A percentile compares a stretch with the other conserved stretches of the same genome.
Conservation (phyloP, 1,140 invertebrate genomes). For the Eulimnadia texana region DNA sequence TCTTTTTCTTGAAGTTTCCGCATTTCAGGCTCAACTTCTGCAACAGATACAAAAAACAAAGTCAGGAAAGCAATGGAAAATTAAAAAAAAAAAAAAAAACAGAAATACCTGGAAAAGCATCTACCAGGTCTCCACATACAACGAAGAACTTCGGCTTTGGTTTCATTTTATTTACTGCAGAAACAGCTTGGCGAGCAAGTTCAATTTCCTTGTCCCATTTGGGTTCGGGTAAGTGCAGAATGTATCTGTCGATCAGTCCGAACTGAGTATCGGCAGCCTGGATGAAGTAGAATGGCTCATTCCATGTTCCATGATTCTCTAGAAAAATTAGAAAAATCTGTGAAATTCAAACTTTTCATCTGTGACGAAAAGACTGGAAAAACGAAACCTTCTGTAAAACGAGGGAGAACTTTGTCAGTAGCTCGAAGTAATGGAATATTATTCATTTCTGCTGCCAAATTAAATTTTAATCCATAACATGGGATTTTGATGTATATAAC, state of each 20-base stretch:
- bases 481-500: no score
- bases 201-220: constrained; percentile 37
- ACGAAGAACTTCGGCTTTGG: constrained; percentile 39
- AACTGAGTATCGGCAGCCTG: constrained; percentile 39
- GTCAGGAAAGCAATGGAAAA: neutral
- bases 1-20: constrained; percentile 29
- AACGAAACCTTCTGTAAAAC: neutral
- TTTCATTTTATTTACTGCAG: constrained; percentile 32
- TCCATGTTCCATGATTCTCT: constrained; percentile 26
- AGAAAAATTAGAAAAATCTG: constrained; percentile 9
- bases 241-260: constrained; percentile 33
- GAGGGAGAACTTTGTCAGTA: neutral
- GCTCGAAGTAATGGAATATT: no score
- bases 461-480: no score
- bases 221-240: constrained; percentile 25
- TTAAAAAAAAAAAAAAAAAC: neutral
- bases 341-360: neutral
- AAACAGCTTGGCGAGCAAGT: constrained; percentile 28
- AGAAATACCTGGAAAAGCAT: constrained; percentile 33
- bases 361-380: neutral
- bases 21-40: constrained; percentile 19
- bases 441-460: no score
- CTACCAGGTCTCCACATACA: constrained; percentile 39
- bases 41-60: constrained; percentile 12
- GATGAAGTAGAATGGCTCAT: constrained; percentile 33